Percentiles rank a stretch among this genome's conserved stretches.
Evolutionary conservation across 2,113 vertebrate species (phyloP).

Genomic region (Oxyruncus cristatus): DNA sequence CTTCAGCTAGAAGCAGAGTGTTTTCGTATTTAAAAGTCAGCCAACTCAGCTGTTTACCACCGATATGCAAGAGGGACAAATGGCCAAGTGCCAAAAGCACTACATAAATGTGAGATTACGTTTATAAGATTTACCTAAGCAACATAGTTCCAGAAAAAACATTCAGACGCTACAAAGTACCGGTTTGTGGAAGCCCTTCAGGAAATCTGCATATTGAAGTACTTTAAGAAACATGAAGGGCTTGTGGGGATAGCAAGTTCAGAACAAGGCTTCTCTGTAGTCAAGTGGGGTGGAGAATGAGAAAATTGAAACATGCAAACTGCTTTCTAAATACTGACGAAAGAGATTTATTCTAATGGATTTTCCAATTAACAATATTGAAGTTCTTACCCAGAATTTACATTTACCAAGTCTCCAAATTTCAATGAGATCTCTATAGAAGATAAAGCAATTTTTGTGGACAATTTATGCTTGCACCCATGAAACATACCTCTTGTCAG

Average conservation of each 20-base stretch:
- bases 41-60: neutral
- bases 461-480: neutral
- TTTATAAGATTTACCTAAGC: neutral
- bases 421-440: neutral
- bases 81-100: neutral
- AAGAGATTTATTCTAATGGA: neutral
- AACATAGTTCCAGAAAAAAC: neutral
- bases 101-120: neutral
- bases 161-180: neutral
- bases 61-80: neutral
- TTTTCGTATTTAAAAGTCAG: neutral
- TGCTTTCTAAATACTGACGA: neutral
- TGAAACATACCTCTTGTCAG: neutral
- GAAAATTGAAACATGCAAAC: neutral
- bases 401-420: neutral
- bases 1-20: neutral
- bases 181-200: neutral
- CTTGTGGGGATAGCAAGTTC: neutral
- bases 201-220: neutral
- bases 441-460: neutral
- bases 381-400: neutral
- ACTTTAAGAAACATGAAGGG: neutral
- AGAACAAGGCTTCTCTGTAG: neutral
- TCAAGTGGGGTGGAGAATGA: neutral
- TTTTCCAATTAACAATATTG: neutral